Evolutionary conservation across 2,113 vertebrate species (phyloP).

Genomic region (Callithrix jacchus): DNA sequence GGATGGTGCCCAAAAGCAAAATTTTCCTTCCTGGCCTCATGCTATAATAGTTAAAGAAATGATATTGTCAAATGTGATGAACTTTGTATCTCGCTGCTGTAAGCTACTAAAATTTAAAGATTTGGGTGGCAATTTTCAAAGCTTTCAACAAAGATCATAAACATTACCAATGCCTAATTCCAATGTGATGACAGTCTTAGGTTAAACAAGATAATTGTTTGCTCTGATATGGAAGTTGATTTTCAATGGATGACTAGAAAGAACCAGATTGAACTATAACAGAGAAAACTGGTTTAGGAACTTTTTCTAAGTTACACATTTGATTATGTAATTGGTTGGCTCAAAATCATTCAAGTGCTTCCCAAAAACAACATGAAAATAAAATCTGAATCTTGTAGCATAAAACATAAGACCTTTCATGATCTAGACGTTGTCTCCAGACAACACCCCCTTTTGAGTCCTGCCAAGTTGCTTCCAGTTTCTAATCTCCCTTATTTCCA

Average conservation of each 20-base stretch:
- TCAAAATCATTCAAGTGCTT: slow-evolving; percentile 24
- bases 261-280: slow-evolving; percentile 5
- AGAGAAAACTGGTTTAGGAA: slow-evolving; percentile 1
- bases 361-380: slow-evolving; percentile 39
- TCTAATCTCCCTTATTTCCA: neutral
- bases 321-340: slow-evolving; percentile 33
- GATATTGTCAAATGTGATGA: slow-evolving; percentile 49
- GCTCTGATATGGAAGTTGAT: slow-evolving; percentile 35
- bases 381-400: slow-evolving; percentile 26
- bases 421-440: neutral
- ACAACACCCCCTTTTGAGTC: neutral
- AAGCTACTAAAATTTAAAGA: slow-evolving; percentile 56
- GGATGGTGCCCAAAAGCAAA: slow-evolving; percentile 36
- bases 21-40: neutral
- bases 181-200: neutral
- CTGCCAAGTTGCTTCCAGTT: neutral
- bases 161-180: slow-evolving; percentile 1
- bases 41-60: slow-evolving; percentile 38
- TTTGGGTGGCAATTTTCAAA: slow-evolving; percentile 47
- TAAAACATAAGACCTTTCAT: neutral
- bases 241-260: neutral
- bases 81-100: slow-evolving; percentile 20
- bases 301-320: slow-evolving; percentile 33
- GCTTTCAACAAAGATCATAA: slow-evolving; percentile 51
- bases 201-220: slow-evolving; percentile 54